Conservation (phyloP, 2,797 vertebrate species). For the Tamandua tetradactyla region DNA sequence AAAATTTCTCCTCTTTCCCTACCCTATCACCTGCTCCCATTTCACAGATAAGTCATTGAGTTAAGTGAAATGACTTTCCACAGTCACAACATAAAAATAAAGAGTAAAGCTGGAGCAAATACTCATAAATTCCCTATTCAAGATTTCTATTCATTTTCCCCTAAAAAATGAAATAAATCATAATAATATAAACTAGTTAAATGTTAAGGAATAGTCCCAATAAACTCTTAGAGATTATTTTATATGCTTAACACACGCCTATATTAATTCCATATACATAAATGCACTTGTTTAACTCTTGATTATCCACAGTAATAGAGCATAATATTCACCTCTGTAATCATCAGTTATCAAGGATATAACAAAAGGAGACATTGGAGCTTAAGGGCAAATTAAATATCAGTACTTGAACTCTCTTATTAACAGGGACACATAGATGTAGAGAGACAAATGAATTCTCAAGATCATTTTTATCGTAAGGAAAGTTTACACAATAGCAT, state of each 20-base stretch:
- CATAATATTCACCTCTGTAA: background rate
- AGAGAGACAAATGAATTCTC: background rate
- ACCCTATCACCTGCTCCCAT: background rate
- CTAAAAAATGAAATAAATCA: conserved; percentile 31
- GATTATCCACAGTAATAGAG: background rate
- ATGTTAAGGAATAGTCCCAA: background rate
- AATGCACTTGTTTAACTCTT: background rate
- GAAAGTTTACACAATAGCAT: background rate
- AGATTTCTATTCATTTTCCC: background rate
- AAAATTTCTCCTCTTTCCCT: background rate
- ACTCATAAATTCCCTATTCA: background rate
- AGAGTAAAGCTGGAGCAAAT: background rate
- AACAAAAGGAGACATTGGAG: background rate
- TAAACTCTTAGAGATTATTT: background rate
- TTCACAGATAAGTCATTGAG: background rate
- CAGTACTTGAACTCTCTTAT: background rate
- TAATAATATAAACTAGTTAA: background rate
- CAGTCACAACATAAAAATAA: background rate
- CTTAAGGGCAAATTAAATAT: conserved; percentile 8
- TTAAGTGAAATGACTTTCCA: background rate
- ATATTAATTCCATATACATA: background rate
- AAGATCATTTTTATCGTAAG: background rate
- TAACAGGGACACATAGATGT: background rate
- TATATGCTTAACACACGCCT: background rate
- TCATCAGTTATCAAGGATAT: background rate